These are phyloP conservation scores for Cassiopea andromeda DNA, from an alignment of 30 jellyfish, hydroid and myxozoan species.

Conservation along the genomic window DNA sequence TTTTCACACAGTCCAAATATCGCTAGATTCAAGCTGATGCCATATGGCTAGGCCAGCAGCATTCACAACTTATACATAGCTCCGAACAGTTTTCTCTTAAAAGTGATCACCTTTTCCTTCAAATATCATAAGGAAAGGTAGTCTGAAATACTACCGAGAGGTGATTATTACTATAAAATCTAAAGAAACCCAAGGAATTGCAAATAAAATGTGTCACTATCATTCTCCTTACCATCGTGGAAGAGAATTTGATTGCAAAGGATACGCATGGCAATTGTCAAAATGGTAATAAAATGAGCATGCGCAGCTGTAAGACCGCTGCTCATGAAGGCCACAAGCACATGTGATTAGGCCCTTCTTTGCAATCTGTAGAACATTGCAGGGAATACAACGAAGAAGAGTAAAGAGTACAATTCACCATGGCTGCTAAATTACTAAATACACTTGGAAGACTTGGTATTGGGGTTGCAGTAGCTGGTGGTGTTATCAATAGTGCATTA, in stretches of 20 bases:
- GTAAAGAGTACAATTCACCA: background rate
- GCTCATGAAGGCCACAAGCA: conserved; percentile 25
- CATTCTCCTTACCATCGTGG: conserved; percentile 59
- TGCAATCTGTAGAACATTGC: background rate
- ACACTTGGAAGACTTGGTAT: conserved; percentile 82
- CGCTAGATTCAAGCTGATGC: too few relatives aligned
- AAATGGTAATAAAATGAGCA: conserved; percentile 29
- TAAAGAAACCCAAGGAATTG: background rate
- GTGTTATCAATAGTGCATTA: conserved; percentile 88
- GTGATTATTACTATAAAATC: too few relatives aligned
- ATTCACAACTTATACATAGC: too few relatives aligned
- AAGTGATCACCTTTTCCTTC: too few relatives aligned
- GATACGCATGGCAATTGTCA: conserved; percentile 67
- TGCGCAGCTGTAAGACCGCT: conserved; percentile 67
- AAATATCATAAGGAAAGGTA: too few relatives aligned
- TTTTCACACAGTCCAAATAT: too few relatives aligned
- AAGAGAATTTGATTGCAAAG: conserved; percentile 60
- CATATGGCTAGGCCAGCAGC: too few relatives aligned
- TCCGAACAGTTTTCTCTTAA: too few relatives aligned
- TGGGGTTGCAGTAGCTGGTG: conserved; percentile 97
- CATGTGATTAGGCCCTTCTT: conserved; percentile 71
- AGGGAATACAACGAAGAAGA: background rate
- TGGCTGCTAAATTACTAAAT: conserved; percentile 81
- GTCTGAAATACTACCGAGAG: too few relatives aligned
- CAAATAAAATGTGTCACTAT: background rate